phyloP scores from a whole-genome alignment of 1,140 invertebrate species.

The Penaeus chinensis region DNA sequence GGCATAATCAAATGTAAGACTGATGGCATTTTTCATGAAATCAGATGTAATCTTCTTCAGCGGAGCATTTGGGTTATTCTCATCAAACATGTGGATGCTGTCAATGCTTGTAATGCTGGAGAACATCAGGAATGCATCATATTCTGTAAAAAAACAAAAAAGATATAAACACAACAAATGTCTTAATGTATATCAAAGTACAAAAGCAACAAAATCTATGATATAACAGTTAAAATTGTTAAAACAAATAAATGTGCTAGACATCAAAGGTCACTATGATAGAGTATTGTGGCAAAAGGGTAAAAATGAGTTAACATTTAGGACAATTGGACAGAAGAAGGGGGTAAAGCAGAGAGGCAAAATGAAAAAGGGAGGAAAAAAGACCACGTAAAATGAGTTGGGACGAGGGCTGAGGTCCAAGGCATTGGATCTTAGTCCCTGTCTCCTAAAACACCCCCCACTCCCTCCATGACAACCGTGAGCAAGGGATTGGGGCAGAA shows the following conservation, averaged over 20 bases:
- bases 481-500: background rate
- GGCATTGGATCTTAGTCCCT: too few relatives aligned
- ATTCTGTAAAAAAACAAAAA: constrained; percentile 68
- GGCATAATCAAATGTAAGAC: constrained; percentile 82
- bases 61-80: constrained; percentile 80
- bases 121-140: constrained; percentile 82
- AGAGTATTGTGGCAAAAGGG: too few relatives aligned
- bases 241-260: too few relatives aligned
- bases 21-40: constrained; percentile 85
- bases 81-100: constrained; percentile 79
- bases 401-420: too few relatives aligned
- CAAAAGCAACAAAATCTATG: background rate
- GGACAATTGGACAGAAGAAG: too few relatives aligned
- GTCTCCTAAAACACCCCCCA: too few relatives aligned
- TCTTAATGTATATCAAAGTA: background rate
- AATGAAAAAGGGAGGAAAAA: too few relatives aligned
- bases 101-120: constrained; percentile 80
- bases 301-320: too few relatives aligned
- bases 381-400: too few relatives aligned
- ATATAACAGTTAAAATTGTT: background rate
- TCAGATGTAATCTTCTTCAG: constrained; percentile 79
- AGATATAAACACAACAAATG: background rate
- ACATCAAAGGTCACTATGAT: too few relatives aligned
- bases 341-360: too few relatives aligned
- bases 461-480: background rate